Evolutionary conservation across 2,888 invertebrate species (phyloP).

Genomic region (Tetheella fluctuosa): DNA sequence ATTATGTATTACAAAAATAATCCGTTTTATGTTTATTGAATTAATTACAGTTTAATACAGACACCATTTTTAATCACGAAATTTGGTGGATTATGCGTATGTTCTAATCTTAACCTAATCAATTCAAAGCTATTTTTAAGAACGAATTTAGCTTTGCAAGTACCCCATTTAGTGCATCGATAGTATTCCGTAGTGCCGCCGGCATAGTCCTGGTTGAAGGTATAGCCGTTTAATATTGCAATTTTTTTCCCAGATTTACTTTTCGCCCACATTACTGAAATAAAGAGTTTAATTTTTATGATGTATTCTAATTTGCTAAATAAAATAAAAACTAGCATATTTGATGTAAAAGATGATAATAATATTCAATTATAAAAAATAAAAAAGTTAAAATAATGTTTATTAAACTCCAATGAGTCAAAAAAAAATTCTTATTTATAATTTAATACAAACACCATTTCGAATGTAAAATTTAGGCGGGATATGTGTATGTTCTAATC

Average conservation of each 20-base stretch:
- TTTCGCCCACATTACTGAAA: constrained; percentile 30
- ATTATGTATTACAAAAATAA: no score
- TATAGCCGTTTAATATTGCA: constrained; percentile 37
- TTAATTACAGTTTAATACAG: neutral
- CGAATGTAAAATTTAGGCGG: constrained; percentile 28
- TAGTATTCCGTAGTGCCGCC: neutral
- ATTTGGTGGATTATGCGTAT: neutral
- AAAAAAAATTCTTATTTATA: neutral
- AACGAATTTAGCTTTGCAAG: neutral
- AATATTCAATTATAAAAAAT: no score
- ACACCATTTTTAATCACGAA: neutral
- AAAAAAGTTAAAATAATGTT: no score
- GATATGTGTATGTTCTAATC: constrained; percentile 25
- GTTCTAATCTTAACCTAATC: neutral
- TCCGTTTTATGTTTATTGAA: no score
- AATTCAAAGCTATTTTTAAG: neutral
- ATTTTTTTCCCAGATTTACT: constrained; percentile 31
- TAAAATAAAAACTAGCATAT: no score
- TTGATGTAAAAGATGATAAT: no score
- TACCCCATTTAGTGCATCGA: neutral
- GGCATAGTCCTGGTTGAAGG: constrained; percentile 19
- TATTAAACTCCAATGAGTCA: no score
- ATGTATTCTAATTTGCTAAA: no score
- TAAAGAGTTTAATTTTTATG: no score
- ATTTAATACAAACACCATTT: constrained; percentile 27